Conservation (phyloP, 2,797 vertebrate species). For the Fistularia tabacaria region DNA sequence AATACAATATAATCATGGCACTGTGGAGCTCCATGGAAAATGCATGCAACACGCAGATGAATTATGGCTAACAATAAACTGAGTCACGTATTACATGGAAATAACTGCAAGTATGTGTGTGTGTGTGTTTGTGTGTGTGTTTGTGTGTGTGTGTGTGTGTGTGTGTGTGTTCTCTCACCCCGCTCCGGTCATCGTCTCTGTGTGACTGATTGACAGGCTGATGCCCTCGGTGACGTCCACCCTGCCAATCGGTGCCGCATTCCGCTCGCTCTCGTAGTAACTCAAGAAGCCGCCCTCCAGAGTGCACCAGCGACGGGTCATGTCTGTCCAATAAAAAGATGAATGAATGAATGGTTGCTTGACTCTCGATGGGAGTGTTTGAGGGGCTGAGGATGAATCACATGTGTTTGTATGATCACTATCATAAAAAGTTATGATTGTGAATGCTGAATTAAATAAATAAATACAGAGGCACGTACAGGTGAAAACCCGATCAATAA, state of each 20-base stretch:
- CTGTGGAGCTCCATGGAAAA: no score
- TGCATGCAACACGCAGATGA: no score
- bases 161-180: slow-evolving; percentile 48
- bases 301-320: slow-evolving; percentile 88
- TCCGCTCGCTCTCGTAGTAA: slow-evolving; percentile 89
- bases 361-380: no score
- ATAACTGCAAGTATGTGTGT: slow-evolving; percentile 4
- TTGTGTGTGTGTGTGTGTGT: slow-evolving; percentile 1
- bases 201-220: slow-evolving; percentile 79
- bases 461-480: no score
- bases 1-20: no score
- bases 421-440: no score
- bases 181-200: slow-evolving; percentile 62
- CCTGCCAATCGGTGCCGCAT: slow-evolving; percentile 77
- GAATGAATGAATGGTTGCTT: not conserved
- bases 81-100: no score
- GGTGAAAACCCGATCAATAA: no score
- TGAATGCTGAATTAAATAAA: no score
- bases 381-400: no score
- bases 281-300: slow-evolving; percentile 90
- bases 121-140: not conserved
- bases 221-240: slow-evolving; percentile 82
- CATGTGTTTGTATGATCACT: no score
- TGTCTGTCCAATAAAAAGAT: slow-evolving; percentile 73
- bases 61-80: no score